A percentile compares a stretch with the other conserved stretches of the same genome.
These are phyloP conservation scores for Silurus glanis DNA, from an alignment of 2,113 vertebrate species.

Conservation along the genomic window DNA sequence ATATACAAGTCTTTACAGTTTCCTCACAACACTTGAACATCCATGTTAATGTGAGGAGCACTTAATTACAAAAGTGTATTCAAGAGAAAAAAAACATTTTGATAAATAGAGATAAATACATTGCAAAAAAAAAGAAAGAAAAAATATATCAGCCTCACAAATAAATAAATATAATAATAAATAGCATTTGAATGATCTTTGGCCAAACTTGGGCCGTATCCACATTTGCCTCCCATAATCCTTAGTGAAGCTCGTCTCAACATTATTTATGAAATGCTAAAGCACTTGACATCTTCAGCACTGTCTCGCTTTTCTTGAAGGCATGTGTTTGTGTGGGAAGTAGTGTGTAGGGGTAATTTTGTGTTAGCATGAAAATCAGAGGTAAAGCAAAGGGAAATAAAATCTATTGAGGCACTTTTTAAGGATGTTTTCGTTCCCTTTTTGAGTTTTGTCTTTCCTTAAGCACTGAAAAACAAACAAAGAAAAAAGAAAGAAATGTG, in stretches of 20 bases:
- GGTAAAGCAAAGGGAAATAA: slow-evolving; percentile 58
- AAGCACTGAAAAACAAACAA: slow-evolving; percentile 42
- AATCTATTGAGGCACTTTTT: slow-evolving; percentile 77
- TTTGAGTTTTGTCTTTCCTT: slow-evolving; percentile 42
- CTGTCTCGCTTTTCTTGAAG: not conserved
- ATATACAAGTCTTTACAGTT: slow-evolving; percentile 76
- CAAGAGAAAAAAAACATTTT: slow-evolving; percentile 67
- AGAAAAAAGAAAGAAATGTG: slow-evolving; percentile 51
- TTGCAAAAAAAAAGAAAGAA: slow-evolving; percentile 50
- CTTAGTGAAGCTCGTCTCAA: slow-evolving; percentile 37
- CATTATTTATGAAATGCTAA: slow-evolving; percentile 32
- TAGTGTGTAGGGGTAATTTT: slow-evolving; percentile 17
- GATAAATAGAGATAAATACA: slow-evolving; percentile 80
- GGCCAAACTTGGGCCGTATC: slow-evolving; percentile 67
- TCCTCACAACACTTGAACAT: slow-evolving; percentile 65
- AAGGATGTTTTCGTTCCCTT: slow-evolving; percentile 65
- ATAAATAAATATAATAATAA: slow-evolving; percentile 79
- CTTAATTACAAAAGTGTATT: slow-evolving; percentile 74
- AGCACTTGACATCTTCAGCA: slow-evolving; percentile 37
- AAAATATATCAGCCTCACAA: slow-evolving; percentile 55
- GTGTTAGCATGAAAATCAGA: slow-evolving; percentile 32
- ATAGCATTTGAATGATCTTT: slow-evolving; percentile 77
- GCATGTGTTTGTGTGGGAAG: slow-evolving; percentile 23
- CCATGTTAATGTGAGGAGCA: slow-evolving; percentile 65
- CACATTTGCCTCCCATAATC: slow-evolving; percentile 48